These are phyloP conservation scores for Copidosoma floridanum DNA, from an alignment of 1,140 invertebrate species.

Conservation along the genomic window DNA sequence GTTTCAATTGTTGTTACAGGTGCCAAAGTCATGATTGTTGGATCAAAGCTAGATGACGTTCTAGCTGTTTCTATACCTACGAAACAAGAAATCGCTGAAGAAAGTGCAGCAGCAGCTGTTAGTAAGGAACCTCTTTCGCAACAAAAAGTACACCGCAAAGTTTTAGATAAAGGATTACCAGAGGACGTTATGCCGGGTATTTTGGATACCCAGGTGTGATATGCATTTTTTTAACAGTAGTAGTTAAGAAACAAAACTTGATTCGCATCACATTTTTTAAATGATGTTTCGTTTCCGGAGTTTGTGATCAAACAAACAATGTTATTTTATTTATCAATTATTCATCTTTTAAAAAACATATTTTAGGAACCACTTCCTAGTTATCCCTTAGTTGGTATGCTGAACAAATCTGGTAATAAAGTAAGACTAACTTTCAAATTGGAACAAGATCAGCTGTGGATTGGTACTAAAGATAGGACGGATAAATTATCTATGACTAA, in stretches of 20 bases:
- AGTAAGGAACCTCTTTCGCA: slow-evolving; percentile 78
- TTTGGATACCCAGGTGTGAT: slow-evolving; percentile 70
- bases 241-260: not conserved
- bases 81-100: slow-evolving; percentile 56
- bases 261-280: not conserved
- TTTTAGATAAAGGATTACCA: slow-evolving; percentile 86
- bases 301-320: too few species aligned
- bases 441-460: slow-evolving; percentile 89
- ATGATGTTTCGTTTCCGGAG: not conserved
- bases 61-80: slow-evolving; percentile 73
- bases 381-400: slow-evolving; percentile 83
- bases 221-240: too few species aligned
- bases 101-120: slow-evolving; percentile 53
- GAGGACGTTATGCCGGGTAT: slow-evolving; percentile 89
- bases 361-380: slow-evolving; percentile 76
- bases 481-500: slow-evolving; percentile 90
- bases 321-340: slow-evolving; percentile 8
- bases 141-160: slow-evolving; percentile 85
- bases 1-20: slow-evolving; percentile 43
- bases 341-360: slow-evolving; percentile 9
- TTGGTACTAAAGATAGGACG: slow-evolving; percentile 91
- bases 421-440: slow-evolving; percentile 91
- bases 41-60: slow-evolving; percentile 87
- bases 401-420: slow-evolving; percentile 90
- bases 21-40: slow-evolving; percentile 90